Evolutionary conservation across 2,797 vertebrate species (phyloP).

Genomic region (Lacerta viridis): DNA sequence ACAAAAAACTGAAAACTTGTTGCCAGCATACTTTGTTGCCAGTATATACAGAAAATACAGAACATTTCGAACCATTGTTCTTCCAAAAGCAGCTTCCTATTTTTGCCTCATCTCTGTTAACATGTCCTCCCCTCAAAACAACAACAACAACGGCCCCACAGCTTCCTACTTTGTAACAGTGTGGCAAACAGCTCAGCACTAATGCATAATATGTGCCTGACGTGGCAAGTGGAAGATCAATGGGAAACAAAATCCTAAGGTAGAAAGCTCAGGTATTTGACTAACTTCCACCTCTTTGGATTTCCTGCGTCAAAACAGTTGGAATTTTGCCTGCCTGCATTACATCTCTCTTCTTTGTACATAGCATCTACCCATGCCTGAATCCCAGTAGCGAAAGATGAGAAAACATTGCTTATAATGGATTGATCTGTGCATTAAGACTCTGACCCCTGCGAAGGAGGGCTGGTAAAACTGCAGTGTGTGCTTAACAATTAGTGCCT

Average conservation of each 20-base stretch:
- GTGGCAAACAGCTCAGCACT: neutral
- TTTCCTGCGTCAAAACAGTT: neutral
- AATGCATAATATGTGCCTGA: neutral
- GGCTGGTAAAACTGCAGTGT: slow-evolving; percentile 17
- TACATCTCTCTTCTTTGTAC: neutral
- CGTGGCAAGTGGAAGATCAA: neutral
- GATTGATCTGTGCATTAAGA: slow-evolving; percentile 26
- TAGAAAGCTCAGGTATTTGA: neutral
- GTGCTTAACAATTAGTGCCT: slow-evolving; percentile 22
- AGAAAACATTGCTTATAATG: slow-evolving; percentile 22
- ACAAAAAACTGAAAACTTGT: neutral
- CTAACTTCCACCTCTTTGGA: neutral
- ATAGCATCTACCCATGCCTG: neutral
- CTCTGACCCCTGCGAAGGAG: slow-evolving; percentile 17
- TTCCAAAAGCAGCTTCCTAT: neutral
- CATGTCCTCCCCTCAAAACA: too few relatives aligned
- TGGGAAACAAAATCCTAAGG: neutral
- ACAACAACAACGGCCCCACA: too few relatives aligned
- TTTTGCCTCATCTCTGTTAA: too few relatives aligned
- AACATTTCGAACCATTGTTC: neutral
- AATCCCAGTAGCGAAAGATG: slow-evolving; percentile 4
- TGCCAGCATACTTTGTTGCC: too few relatives aligned
- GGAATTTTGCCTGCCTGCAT: too few relatives aligned
- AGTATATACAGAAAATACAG: neutral
- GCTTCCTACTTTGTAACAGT: neutral